Base-by-base conservation (phyloP, 1,140 invertebrate species). In the Brachystomella parvula region DNA sequence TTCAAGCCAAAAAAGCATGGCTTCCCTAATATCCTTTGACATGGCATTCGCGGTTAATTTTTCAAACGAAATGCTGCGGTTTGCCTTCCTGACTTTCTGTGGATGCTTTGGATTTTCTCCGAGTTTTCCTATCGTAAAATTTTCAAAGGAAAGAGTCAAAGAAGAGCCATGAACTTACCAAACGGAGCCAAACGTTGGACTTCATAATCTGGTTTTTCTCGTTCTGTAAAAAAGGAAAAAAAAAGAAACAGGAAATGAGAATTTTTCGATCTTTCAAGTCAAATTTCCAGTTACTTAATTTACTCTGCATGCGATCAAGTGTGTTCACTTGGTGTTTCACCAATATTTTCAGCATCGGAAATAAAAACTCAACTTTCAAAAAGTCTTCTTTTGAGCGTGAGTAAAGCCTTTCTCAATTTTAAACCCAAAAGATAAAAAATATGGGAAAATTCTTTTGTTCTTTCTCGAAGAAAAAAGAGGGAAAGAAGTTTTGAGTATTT, bases 201-300 rank as follows among this genome's bases (percentile, higher is more conserved):
- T 97, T 98, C 94, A 97, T 96, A 75, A 98, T 95, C 83, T 98
- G 94, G 82, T 96, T 96, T 79, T 96, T 97, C 81, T 98, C 95
- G 76, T 98, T 96, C 95, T 98, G 82, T 69, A 87, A 85, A 67
- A 75, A 75, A 75, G 73, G 72, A 70, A 57, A 53, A 53, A 69
- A 61, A 65, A 24, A 47, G 6, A 57, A 57, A 21, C 21, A 47
- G 15, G 15, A 47, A 21, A 21, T 21, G 21, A 15, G 44, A 47
- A 21, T 47, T 15, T 15, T 21, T 21, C 15, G 15, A 47, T 21
- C 21, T 47, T 15, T 47, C 44, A 47, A 21, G 15, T 47, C 44
- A 47, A 15, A 21, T 47, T 47, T 21, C 15, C 44, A 15, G 44
- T 47, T 47, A 15, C 44, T 19, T 65, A 31, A 35, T 64, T 68